These are phyloP conservation scores for Ailuropoda melanoleuca DNA, from an alignment of 2,113 vertebrate species.

Conservation along the genomic window DNA sequence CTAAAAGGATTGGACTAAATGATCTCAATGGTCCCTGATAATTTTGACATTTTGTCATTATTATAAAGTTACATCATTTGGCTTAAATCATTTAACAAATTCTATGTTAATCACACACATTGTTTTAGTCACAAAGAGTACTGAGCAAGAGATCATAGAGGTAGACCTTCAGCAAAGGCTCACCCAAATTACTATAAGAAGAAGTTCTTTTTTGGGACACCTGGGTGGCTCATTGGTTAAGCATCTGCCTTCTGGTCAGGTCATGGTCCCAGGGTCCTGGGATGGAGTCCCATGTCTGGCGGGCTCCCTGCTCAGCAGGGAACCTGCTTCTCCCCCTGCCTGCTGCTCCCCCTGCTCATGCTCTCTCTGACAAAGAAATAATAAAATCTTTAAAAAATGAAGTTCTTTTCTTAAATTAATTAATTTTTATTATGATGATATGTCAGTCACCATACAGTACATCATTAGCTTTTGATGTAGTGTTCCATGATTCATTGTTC, in stretches of 20 bases:
- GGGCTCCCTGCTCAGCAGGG: background rate
- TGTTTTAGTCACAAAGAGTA: background rate
- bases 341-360: background rate
- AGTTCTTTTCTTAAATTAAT: background rate
- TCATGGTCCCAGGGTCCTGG: background rate
- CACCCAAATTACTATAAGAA: background rate
- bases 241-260: background rate
- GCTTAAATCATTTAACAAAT: background rate
- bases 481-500: too few species aligned
- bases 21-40: background rate
- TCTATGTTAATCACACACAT: background rate
- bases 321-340: background rate
- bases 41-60: background rate
- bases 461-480: too few species aligned
- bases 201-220: background rate
- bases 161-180: background rate
- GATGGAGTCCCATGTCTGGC: rapidly evolving
- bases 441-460: too few species aligned
- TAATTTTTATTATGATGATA: too few species aligned
- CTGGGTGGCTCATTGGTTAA: background rate
- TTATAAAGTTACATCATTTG: background rate
- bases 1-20: background rate
- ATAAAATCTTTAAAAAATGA: background rate
- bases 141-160: background rate
- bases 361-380: too few species aligned